Evolutionary conservation across 2,888 invertebrate species (phyloP).

Genomic region (Apamea anceps): DNA sequence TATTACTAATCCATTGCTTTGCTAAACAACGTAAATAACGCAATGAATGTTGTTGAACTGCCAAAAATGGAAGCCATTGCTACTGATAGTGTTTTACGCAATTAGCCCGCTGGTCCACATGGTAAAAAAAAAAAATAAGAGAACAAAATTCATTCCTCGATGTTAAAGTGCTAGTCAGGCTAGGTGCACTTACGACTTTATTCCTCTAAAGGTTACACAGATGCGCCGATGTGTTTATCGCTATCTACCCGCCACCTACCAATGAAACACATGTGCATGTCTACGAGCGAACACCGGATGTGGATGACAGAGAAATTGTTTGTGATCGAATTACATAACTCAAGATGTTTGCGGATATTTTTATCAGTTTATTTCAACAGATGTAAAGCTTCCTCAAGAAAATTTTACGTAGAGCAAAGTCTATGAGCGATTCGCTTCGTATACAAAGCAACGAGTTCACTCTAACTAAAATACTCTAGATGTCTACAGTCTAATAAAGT

Average conservation of each 20-base stretch:
- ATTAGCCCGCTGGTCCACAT: too few relatives aligned
- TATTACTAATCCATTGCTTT: too few relatives aligned
- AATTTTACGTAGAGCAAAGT: background rate
- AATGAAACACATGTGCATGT: constrained; percentile 49
- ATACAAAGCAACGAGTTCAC: background rate
- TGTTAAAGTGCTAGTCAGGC: too few relatives aligned
- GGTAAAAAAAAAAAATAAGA: too few relatives aligned
- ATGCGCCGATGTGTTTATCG: constrained; percentile 32
- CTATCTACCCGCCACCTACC: constrained; percentile 32
- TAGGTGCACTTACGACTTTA: constrained; percentile 2
- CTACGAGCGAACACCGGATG: constrained; percentile 50
- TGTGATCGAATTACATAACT: constrained; percentile 42
- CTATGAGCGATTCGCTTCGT: background rate
- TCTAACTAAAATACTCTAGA: background rate
- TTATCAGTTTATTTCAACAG: constrained; percentile 17
- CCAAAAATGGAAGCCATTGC: too few relatives aligned
- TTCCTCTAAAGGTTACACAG: constrained; percentile 7
- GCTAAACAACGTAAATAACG: too few relatives aligned
- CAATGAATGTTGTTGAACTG: too few relatives aligned
- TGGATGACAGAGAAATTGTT: constrained; percentile 45
- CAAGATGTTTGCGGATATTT: constrained; percentile 44
- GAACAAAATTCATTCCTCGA: background rate
- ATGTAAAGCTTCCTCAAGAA: background rate
- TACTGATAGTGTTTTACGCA: too few relatives aligned
- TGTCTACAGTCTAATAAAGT: background rate